Evolutionary conservation across 2,888 invertebrate genomes (phyloP).

Genomic region (Parnassius glacialis): DNA sequence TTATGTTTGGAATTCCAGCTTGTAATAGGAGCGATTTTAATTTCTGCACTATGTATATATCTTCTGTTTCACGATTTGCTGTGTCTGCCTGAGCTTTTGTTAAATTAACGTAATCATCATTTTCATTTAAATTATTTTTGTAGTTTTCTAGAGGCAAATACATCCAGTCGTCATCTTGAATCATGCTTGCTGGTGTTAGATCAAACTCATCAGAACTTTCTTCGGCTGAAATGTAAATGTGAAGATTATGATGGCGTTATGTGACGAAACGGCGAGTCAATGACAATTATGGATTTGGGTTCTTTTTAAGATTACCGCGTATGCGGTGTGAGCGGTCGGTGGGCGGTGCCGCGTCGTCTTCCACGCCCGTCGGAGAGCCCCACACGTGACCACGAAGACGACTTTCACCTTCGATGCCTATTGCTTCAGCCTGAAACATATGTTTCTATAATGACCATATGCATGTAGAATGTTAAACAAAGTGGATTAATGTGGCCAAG

Average conservation of each 20-base stretch:
- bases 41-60: slow-evolving; percentile 48
- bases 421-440: slow-evolving; percentile 45
- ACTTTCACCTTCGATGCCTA: slow-evolving; percentile 53
- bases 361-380: slow-evolving; percentile 71
- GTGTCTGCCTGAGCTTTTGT: slow-evolving; percentile 4
- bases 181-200: slow-evolving; percentile 47
- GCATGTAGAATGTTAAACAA: neutral
- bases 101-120: slow-evolving; percentile 16
- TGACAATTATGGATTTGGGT: slow-evolving; percentile 53
- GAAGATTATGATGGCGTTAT: slow-evolving; percentile 63
- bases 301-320: slow-evolving; percentile 66
- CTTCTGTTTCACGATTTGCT: slow-evolving; percentile 34
- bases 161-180: slow-evolving; percentile 71
- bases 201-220: slow-evolving; percentile 77
- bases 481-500: no score
- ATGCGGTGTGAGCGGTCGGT: slow-evolving; percentile 51
- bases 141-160: slow-evolving; percentile 57
- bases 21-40: slow-evolving; percentile 56
- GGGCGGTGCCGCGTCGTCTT: slow-evolving; percentile 69
- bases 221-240: slow-evolving; percentile 76
- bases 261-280: slow-evolving; percentile 52
- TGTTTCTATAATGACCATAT: neutral
- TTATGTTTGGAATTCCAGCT: slow-evolving; percentile 55
- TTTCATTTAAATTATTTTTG: slow-evolving; percentile 30
- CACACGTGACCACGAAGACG: slow-evolving; percentile 69